phyloP scores from a whole-genome alignment of 2,888 invertebrate genomes.

The Trichopria drosophilae region DNA sequence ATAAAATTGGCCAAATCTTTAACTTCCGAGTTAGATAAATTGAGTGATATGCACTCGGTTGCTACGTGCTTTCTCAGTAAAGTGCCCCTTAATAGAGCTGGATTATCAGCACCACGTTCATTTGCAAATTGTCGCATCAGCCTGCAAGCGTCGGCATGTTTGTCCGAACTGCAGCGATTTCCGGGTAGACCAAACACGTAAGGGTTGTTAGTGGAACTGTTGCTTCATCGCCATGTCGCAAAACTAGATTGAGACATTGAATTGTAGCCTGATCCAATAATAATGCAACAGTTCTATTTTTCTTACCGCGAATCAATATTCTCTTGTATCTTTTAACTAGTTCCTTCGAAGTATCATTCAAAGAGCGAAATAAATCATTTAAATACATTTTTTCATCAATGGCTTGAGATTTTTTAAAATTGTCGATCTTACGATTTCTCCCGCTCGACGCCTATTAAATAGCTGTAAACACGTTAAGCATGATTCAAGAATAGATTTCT shows the following conservation, averaged over 20 bases:
- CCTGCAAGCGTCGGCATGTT: not conserved
- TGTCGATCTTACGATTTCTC: not conserved
- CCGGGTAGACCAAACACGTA: constrained; percentile 7
- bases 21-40: not conserved
- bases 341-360: not conserved
- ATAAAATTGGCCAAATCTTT: not conserved
- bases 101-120: not conserved
- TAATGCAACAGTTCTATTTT: not conserved
- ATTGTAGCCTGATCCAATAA: not conserved
- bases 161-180: not conserved
- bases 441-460: not conserved
- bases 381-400: not conserved
- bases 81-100: not conserved
- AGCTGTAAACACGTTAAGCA: not conserved
- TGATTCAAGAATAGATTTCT: no score
- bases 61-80: constrained; percentile 7
- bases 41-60: constrained; percentile 1
- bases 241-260: not conserved
- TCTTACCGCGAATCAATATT: not conserved
- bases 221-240: not conserved
- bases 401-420: not conserved
- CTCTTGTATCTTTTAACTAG: not conserved
- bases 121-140: not conserved
- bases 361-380: no score
- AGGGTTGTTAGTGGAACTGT: not conserved